Evolutionary conservation across 1,140 invertebrate genomes (phyloP), one percentile per base, ranked within the genome.

Genomic region (Bombus confusus): DNA sequence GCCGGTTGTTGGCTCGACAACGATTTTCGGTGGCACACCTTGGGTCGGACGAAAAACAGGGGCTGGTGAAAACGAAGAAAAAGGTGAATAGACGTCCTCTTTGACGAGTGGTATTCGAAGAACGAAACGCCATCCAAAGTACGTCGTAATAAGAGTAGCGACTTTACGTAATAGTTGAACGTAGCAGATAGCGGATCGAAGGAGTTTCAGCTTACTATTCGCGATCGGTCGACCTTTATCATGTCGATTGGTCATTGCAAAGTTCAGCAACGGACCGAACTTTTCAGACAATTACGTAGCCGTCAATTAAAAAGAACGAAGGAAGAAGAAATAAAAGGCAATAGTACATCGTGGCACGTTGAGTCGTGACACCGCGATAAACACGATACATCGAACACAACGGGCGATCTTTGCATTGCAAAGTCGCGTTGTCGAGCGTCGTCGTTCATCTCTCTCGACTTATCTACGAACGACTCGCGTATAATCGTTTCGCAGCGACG

Each of bases 151-250:
- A 78, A 84, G 71, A 59, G 37, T n/a, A 78, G 37, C 66, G 22
- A 84, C n/a, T 78, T 84, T 84, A 84, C 82, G 75, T 78, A 83
- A 83, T 64, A 77, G 25, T 25, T 31, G 68, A 9, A 47, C 74
- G 37, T 25, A 34, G 39, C 31, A 68, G 31, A 83, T 57, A 57
- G 43, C 47, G 73, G 64, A 83, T 83, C 74, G 82, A 83, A 76
- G 69, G 34, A 78, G 75, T 84, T 71, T 84, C 75, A 34, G 82
- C 31, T 79, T 71, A 59, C 75, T 69, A 31, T n/a, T 31, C 72
- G 81, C 28, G 68, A 43, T 47, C 62, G 1, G 47, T 34, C 72
- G 41, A 76, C 34, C 73, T 83, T 69, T 83, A 37, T 68, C 52
- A 31, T 37, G 41, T 47, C n/a, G 47, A 9, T 43, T 62, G 52